Evolutionary conservation across 2,888 invertebrate genomes (phyloP).

Genomic region (Mamestra brassicae): DNA sequence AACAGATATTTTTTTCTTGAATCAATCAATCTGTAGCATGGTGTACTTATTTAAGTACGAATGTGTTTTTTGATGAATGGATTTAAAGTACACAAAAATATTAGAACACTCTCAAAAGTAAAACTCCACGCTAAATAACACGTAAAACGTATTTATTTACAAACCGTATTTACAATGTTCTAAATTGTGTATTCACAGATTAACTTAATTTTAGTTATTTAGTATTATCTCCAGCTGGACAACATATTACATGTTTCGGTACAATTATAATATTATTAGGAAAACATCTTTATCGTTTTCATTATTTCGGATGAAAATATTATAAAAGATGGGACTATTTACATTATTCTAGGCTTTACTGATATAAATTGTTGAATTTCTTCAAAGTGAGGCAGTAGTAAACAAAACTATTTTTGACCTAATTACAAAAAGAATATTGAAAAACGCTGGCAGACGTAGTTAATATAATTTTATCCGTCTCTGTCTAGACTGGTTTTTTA

Average conservation of each 20-base stretch:
- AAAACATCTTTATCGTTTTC: conserved; percentile 58
- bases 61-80: neutral
- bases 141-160: conserved; percentile 89
- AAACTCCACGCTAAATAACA: conserved; percentile 76
- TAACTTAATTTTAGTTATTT: conserved; percentile 46
- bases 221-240: conserved; percentile 48
- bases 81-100: neutral
- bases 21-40: too few species aligned
- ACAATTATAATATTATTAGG: conserved; percentile 48
- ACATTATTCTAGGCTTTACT: conserved; percentile 38
- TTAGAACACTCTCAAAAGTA: conserved; percentile 57
- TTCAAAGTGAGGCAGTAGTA: neutral
- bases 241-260: conserved; percentile 52
- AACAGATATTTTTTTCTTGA: too few species aligned
- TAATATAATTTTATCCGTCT: neutral
- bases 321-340: conserved; percentile 56
- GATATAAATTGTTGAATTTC: conserved; percentile 13
- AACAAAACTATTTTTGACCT: neutral
- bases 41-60: too few species aligned
- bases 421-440: too few species aligned
- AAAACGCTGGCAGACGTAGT: too few species aligned
- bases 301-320: conserved; percentile 43
- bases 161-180: conserved; percentile 82
- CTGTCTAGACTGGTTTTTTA: neutral
- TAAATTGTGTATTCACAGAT: conserved; percentile 70